Conservation (phyloP, 2,113 vertebrate species). For the Labeo catla region DNA sequence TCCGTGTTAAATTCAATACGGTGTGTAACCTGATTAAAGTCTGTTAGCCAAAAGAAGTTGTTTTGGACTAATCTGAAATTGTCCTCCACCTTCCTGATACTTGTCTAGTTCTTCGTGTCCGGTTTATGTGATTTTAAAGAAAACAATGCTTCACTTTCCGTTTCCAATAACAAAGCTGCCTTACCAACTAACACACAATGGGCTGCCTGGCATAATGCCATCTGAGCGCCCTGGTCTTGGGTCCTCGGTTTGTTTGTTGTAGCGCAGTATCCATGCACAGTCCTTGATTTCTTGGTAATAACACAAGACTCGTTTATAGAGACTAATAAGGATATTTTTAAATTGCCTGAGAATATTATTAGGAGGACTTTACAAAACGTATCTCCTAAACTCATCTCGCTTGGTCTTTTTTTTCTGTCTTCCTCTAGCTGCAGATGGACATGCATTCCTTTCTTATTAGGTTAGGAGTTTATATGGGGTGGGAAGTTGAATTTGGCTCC, state of each 20-base stretch:
- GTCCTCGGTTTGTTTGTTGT: not conserved
- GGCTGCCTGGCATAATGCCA: constrained; percentile 38
- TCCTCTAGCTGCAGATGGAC: constrained; percentile 50
- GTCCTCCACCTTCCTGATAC: constrained; percentile 17
- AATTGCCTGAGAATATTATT: not conserved
- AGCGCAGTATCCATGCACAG: not conserved
- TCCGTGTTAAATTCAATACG: not conserved
- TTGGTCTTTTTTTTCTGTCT: constrained; percentile 50
- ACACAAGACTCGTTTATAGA: not conserved
- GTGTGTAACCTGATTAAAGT: not conserved
- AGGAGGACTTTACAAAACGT: not conserved
- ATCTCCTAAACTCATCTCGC: not conserved
- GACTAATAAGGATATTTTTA: not conserved
- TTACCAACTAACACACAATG: constrained; percentile 28
- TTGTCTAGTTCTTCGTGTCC: constrained; percentile 10
- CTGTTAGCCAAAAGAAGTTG: not conserved
- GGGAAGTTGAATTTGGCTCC: constrained; percentile 35
- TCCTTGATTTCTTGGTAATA: not conserved
- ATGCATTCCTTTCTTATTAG: constrained; percentile 57
- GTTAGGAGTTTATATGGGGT: constrained; percentile 38
- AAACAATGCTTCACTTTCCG: constrained; percentile 49
- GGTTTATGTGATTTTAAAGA: constrained; percentile 23
- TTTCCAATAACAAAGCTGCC: constrained; percentile 36
- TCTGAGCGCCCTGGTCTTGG: not conserved
- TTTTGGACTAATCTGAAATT: constrained; percentile 6